Evolutionary conservation across 2,888 invertebrate genomes (phyloP), one percentile per base, ranked within the genome.

Genomic region (Amblyteles armatorius): DNA sequence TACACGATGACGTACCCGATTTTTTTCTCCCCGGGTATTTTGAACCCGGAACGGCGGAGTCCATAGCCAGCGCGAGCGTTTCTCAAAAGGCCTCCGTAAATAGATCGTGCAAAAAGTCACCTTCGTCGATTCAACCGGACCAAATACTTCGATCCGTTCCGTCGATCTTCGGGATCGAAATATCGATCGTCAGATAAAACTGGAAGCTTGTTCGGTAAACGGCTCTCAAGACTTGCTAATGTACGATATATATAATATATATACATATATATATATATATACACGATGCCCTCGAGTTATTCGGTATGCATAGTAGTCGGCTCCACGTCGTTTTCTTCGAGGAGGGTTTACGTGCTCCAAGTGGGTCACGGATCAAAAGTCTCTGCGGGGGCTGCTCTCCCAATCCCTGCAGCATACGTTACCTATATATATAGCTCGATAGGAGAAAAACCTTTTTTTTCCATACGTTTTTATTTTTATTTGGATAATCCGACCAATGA

Each of bases 341-440:
- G 29, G 50, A 69, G 50, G 69, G 50, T 50, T 69, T 69, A 29
- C 60, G 60, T 60, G 60, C 60, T 60, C 16, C 29, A 60, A 60
- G 60, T 60, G 60, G 60, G 60, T 60, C 60, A 60, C 60, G 60
- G 26, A 60, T 60, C 60, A 60, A 60, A 60, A 60, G 60, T 60
- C 60, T 60, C 11, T 60, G 60, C 60, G 33, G 60, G 60, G 16
- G 33, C 60, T 60, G 26, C 60, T 60, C 60, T 60, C 60, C 60
- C 33, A 60, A 33, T 33, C 60, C 60, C 60, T 60, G 60, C 16
- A 33, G 60, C 60, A 33, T 60, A 26, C 60, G 60, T 29, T n/a
- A 11, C 16, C 60, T n/a, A 13, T n/a, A n/a, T n/a, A n/a, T n/a
- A n/a, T 29, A 26, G 6, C 33, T 11, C 57, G 16, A n/a, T 4